Evolutionary conservation across 2,113 vertebrate genomes (phyloP), one percentile per base, ranked within the genome.

Genomic region (Lycocorax pyrrhopterus): DNA sequence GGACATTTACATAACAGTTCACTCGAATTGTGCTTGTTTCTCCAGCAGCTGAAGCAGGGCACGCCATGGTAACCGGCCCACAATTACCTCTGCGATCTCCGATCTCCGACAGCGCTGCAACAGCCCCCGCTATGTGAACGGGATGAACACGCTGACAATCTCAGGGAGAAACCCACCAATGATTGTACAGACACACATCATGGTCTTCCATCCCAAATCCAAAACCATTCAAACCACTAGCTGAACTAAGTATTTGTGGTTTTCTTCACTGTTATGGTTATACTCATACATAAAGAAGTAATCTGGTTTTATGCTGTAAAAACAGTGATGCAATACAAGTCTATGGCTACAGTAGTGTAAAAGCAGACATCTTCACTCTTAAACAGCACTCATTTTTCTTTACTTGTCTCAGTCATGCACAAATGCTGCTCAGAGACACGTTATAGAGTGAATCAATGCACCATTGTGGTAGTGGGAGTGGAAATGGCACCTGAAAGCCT

Each of bases 1-100:
- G 93, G 82, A 88, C 68, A 86, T 94, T 95, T 90, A 75, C 82
- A 53, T 68, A 90, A 75, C 25, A 80, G 58, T 22, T 80, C 21
- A 16, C 39, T 88, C 91, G 87, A 90, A 53, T 2, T 76, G 87
- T 59, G 63, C 89, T 76, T 71, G 63, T 77, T 77, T n/a, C 43
- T 63, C n/a, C 47, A 83, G 90, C 55, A 90, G 67, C 67, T 63
- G 67, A 87, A 88, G 63, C 68, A 81, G 85, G 72, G 56, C 85
- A 95, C 5, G 1, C 92, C 85, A 86, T 68, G 64, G 95, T 75
- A 95, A 93, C 75, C 8, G 51, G 27, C 68, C 51, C 71, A 75
- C 52, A 80, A 47, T 84, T 49, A 81, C 49, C 84, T 52, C 79
- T 74, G 25, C 2, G 0, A 16, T 39, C 29, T 68, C 72, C 2